Conservation (phyloP, 2,113 vertebrate genomes). For the Pedionomus torquatus region DNA sequence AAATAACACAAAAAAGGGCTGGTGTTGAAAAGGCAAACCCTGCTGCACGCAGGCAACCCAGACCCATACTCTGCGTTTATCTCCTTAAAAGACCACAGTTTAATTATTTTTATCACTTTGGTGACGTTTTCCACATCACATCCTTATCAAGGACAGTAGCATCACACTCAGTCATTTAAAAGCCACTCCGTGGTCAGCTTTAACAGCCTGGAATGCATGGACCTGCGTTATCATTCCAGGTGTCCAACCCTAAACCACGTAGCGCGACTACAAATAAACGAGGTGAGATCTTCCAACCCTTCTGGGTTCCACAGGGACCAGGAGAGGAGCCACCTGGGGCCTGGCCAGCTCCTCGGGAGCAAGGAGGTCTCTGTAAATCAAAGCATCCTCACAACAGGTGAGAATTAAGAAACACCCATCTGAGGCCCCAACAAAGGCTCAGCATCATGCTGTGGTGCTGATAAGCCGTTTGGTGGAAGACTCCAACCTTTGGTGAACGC, state of each 20-base stretch:
- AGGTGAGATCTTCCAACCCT: neutral
- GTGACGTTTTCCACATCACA: accelerated
- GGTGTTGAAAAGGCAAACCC: neutral
- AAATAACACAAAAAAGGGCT: neutral
- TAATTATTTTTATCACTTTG: neutral
- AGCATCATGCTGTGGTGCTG: neutral
- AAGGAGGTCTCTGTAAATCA: neutral
- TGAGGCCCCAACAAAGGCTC: neutral
- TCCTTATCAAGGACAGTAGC: neutral
- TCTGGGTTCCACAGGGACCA: neutral
- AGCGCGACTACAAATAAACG: accelerated
- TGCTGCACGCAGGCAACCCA: accelerated
- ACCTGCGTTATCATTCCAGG: accelerated
- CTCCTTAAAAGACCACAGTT: accelerated
- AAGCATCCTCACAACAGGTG: neutral
- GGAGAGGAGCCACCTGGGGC: neutral
- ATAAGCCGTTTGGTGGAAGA: neutral
- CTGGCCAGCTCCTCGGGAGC: accelerated
- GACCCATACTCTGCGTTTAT: accelerated
- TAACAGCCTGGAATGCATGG: neutral
- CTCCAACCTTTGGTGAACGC: too few species aligned
- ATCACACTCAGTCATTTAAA: neutral
- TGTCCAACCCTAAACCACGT: accelerated
- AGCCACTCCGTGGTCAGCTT: accelerated
- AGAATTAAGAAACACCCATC: neutral